Base-by-base conservation (phyloP, 1,140 invertebrate species). In the Micrasema longulum region DNA sequence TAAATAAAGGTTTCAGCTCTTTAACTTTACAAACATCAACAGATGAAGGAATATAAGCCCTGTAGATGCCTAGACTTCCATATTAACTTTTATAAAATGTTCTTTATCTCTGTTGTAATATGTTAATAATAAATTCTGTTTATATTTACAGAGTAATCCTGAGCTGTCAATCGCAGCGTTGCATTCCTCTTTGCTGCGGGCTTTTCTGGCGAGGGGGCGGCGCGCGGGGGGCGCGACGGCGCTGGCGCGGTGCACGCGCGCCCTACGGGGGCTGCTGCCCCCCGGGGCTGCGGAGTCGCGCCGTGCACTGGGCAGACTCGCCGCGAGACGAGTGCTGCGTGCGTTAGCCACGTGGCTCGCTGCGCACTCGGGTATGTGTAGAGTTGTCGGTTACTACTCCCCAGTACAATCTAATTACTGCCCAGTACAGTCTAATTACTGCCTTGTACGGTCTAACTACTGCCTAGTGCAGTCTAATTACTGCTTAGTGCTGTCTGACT, bases 221-320 rank as follows among this genome's bases (percentile, higher is more conserved):
- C 9, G n/a, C 7, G 26, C 31, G 10, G 68, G 16, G 6, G 16
- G 2, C 11, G n/a, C 23, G 1, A n/a, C n/a, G 14, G 57, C 55
- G 6, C 11, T 4, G 45, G 14, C 11, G 26, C 68, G 68, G 7
- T 36, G 55, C 43, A 6, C 14, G 6, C 26, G 20, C n/a, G 68
- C 68, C 26, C 26, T 70, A 14, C 14, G 14, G 16, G 68, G 43
- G 1, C 55, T 69, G 53, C 57, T 63, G 57, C 68, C 68, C 1
- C 18, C 55, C 7, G 55, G 18, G 14, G 35, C 26, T 23, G 16
- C 43, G 26, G n/a, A n/a, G n/a, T n/a, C 16, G 4, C n/a, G 14
- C 38, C 41, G 26, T 7, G 26, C 26, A 7, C 26, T n/a, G 0
- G 55, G 26, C 31, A 11, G n/a, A 4, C 10, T 1, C 2, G 48